phyloP scores from a whole-genome alignment of 2,888 invertebrate genomes.

The Thecocarcelia acutangulata region DNA sequence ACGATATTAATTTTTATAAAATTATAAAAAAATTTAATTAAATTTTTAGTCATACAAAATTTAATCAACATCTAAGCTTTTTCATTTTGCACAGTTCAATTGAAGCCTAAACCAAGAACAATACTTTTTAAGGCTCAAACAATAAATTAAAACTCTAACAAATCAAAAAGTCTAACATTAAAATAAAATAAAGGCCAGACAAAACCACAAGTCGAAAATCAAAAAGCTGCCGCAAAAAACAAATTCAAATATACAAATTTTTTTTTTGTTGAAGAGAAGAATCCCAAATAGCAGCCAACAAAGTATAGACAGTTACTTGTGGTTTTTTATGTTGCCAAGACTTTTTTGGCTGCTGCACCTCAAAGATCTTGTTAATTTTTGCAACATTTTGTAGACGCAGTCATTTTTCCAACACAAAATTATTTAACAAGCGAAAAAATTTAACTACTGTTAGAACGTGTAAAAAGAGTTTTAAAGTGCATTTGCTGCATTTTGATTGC shows the following conservation, averaged over 20 bases:
- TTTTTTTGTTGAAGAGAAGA: conserved; percentile 3
- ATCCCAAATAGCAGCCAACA: conserved; percentile 33
- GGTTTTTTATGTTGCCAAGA: conserved; percentile 7
- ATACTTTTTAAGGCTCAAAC: no score
- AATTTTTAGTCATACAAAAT: no score
- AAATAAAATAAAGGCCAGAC: background rate
- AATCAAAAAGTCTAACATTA: conserved; percentile 3
- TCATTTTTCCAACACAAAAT: conserved; percentile 38
- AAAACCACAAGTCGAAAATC: conserved; percentile 43
- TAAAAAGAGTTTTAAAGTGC: conserved; percentile 14
- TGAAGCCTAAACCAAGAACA: no score
- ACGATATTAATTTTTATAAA: no score
- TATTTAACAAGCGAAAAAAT: conserved; percentile 63
- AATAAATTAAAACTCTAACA: no score
- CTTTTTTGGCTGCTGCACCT: conserved; percentile 61
- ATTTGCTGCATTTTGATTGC: no score
- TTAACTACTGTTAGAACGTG: conserved; percentile 58
- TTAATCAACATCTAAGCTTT: no score
- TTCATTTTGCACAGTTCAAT: no score
- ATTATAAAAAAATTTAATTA: no score
- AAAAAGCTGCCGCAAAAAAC: conserved; percentile 35
- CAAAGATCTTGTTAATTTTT: conserved; percentile 67
- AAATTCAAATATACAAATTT: conserved; percentile 10
- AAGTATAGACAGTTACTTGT: conserved; percentile 20
- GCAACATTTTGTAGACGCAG: conserved; percentile 44